Evolutionary conservation across 2,113 vertebrate genomes (phyloP), one percentile per base, ranked within the genome.

Genomic region (Vireo altiloquus): DNA sequence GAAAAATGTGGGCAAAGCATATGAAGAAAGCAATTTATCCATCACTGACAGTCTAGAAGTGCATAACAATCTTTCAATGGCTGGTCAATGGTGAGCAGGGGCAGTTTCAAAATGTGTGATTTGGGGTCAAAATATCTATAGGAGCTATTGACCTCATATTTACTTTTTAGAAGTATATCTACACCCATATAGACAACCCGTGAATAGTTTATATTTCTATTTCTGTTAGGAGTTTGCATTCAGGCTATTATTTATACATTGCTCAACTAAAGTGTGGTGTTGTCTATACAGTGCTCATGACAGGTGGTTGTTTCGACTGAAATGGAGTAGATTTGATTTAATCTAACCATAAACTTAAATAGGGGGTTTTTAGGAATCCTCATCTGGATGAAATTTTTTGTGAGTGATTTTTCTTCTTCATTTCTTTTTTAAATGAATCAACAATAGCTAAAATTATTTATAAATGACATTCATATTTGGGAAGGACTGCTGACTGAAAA

Each of bases 11-110:
- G 66, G 23, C 39, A 91, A 85, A 87, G 59, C 49, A 18, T 47
- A 57, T 6, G n/a, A 89, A 71, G 57, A 79, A 89, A 92, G 53
- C 28, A 80, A 82, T 93, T 79, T 92, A 71, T 94, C 90, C 70
- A 60, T 93, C 75, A 72, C 66, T 94, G 84, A 31, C 84, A 90
- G 61, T 27, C 24, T 25, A 11, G 57, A 70, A 72, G 53, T 15
- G 24, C 44, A 61, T 33, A 37, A 31, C 53, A 72, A 44, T 82
- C 65, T 72, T 87, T 91, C 82, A 39, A 0, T 25, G 53, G 30
- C 35, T 89, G 77, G 28, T 81, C 72, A 21, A 15, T 12, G 16
- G 84, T 42, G 87, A 84, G 31, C 53, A 33, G 30, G 56, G 46
- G 25, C 28, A 31, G 76, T 57, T 87, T 76, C 31, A 47, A 57